These are phyloP conservation scores for Hypolimnas misippus DNA, from an alignment of 2,888 invertebrate genomes.

Conservation along the genomic window DNA sequence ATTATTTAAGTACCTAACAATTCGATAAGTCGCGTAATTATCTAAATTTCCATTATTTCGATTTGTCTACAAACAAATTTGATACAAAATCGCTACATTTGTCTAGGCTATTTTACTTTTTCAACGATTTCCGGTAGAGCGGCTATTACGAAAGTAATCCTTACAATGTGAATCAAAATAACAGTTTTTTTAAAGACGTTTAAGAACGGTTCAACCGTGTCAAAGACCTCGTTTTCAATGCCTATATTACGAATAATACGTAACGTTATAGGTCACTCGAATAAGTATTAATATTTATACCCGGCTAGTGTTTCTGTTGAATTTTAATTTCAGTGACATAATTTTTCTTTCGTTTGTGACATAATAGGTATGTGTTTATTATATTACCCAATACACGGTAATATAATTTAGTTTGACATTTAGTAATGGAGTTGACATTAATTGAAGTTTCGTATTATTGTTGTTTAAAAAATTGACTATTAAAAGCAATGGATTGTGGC, in stretches of 20 bases:
- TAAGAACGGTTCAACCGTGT: constrained; percentile 29
- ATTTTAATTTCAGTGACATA: constrained; percentile 8
- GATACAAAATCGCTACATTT: no score
- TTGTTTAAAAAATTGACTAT: no score
- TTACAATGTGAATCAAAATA: constrained; percentile 16
- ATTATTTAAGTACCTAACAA: no score
- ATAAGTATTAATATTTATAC: constrained; percentile 12
- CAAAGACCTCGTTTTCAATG: constrained; percentile 23
- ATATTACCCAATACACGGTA: no score
- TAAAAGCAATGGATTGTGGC: no score
- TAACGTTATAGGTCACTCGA: constrained; percentile 26
- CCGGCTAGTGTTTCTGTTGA: constrained; percentile 1
- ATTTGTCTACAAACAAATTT: no score
- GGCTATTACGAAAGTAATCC: constrained; percentile 23
- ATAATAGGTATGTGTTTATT: background rate
- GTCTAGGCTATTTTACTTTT: no score
- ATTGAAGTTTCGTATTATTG: background rate
- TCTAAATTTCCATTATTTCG: no score
- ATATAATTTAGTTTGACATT: background rate
- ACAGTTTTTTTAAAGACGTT: constrained; percentile 15
- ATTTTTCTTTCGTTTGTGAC: background rate
- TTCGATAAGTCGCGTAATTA: no score
- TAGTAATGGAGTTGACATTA: background rate
- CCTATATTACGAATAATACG: constrained; percentile 25
- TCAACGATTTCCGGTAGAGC: constrained; percentile 30